Conservation (phyloP, 2,888 invertebrate genomes). For the Lithophane socia region DNA sequence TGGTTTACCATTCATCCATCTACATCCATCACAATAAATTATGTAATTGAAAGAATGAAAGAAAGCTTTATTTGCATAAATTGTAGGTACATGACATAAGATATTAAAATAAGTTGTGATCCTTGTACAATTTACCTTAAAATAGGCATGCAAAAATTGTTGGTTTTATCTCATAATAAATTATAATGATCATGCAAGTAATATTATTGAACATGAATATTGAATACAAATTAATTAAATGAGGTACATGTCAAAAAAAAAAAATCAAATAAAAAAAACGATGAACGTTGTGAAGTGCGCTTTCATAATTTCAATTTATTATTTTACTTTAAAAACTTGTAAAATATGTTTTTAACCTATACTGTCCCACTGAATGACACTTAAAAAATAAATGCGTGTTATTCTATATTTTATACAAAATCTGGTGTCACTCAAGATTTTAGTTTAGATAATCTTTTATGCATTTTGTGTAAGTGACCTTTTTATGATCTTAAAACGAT, state of each 20-base stretch:
- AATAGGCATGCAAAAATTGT: too few species aligned
- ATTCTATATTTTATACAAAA: neutral
- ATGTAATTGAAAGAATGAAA: too few species aligned
- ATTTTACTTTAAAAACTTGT: neutral
- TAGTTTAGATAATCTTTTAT: conserved; percentile 17
- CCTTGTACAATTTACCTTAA: too few species aligned
- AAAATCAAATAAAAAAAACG: too few species aligned
- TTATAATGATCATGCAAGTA: too few species aligned
- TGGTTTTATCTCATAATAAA: too few species aligned
- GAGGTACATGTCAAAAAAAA: too few species aligned
- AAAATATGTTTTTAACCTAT: neutral
- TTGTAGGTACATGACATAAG: too few species aligned
- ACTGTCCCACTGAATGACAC: neutral
- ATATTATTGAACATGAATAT: too few species aligned
- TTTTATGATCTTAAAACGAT: conserved; percentile 5
- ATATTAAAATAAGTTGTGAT: too few species aligned
- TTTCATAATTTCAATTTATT: neutral
- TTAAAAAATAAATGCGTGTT: neutral
- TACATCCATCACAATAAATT: neutral
- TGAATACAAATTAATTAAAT: too few species aligned
- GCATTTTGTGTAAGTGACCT: conserved; percentile 6
- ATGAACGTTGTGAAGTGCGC: neutral
- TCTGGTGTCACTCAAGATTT: conserved; percentile 40
- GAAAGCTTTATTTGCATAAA: too few species aligned
- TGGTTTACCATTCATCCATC: neutral